These are phyloP conservation scores for Potamilus streckersoni DNA, from an alignment of 1,140 invertebrate species.

Conservation along the genomic window DNA sequence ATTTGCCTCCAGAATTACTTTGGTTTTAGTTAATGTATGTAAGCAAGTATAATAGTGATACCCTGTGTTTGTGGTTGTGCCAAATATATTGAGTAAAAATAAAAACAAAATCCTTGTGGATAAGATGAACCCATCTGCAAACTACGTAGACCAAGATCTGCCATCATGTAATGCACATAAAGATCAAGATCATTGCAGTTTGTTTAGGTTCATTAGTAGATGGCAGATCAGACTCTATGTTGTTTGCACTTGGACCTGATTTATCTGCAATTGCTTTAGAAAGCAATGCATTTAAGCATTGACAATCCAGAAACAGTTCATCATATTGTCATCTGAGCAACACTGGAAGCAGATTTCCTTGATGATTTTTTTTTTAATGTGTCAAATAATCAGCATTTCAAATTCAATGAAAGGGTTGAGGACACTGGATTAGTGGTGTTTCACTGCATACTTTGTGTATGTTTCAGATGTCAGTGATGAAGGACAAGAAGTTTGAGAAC, in stretches of 20 bases:
- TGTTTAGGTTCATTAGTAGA: background rate
- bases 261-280: no score
- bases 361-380: background rate
- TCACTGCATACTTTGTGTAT: background rate
- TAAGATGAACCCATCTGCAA: no score
- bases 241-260: no score
- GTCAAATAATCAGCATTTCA: background rate
- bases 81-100: no score
- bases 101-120: no score
- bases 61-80: no score
- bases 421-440: background rate
- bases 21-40: no score
- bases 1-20: no score
- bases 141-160: no score
- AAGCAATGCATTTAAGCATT: background rate
- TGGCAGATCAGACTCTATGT: background rate
- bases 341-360: background rate
- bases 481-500: constrained; percentile 82
- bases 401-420: background rate
- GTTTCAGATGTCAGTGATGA: constrained; percentile 73
- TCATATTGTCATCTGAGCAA: background rate
- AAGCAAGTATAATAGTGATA: no score
- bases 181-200: background rate
- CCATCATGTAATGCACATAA: no score
- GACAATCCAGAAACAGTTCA: background rate